These are phyloP conservation scores for Eremobia ochroleuca DNA, from an alignment of 2,888 invertebrate species.

Conservation along the genomic window DNA sequence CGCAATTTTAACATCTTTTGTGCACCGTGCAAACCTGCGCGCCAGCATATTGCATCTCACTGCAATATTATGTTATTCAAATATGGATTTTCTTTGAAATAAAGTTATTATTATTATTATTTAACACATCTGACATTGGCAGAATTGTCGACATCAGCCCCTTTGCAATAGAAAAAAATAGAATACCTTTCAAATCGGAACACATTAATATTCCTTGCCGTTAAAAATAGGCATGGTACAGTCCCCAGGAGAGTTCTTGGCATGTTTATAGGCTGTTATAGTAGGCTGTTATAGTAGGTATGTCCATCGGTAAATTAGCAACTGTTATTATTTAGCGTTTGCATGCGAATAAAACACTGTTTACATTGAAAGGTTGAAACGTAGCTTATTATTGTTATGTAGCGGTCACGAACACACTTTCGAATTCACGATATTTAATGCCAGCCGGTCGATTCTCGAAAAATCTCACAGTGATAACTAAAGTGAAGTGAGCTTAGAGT, in stretches of 20 bases:
- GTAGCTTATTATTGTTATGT: neutral
- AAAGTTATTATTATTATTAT: too few species aligned
- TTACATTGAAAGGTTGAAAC: constrained; percentile 18
- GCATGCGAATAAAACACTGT: constrained; percentile 9
- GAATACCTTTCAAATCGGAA: constrained; percentile 14
- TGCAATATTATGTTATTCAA: too few species aligned
- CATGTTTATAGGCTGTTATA: constrained; percentile 2
- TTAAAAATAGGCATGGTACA: constrained; percentile 10
- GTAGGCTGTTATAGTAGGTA: constrained; percentile 22
- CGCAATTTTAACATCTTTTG: too few species aligned
- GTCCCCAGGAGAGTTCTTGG: constrained; percentile 10
- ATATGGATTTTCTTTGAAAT: too few species aligned
- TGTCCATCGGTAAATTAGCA: constrained; percentile 14
- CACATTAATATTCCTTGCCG: constrained; percentile 18
- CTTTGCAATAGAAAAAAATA: neutral
- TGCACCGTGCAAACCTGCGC: too few species aligned
- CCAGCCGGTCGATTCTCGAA: too few species aligned
- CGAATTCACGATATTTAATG: neutral
- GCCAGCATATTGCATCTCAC: too few species aligned
- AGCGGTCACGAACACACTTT: constrained; percentile 24
- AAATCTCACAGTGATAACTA: too few species aligned
- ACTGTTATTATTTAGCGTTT: constrained; percentile 6
- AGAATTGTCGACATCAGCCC: neutral
- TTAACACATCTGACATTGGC: neutral
- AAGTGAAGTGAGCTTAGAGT: too few species aligned